Evolutionary conservation across 2,797 vertebrate genomes (phyloP), one percentile per base, ranked within the genome.

Genomic region (Peromyscus melanophrys): DNA sequence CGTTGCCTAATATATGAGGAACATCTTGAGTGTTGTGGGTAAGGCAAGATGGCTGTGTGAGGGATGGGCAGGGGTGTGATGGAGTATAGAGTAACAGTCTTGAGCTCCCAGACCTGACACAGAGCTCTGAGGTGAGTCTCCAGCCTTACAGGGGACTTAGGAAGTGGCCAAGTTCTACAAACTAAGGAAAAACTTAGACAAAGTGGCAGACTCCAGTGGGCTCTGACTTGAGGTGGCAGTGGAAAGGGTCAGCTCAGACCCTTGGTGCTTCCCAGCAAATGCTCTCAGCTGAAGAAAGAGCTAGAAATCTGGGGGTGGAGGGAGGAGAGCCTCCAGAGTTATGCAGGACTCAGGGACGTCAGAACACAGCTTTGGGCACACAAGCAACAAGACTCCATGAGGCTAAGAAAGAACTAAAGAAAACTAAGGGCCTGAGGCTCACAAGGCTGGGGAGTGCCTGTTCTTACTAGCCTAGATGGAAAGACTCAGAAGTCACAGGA

Each of bases 391-490:
- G 29, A 46, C 29, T 55, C 27, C 43, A 46, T 0, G 1, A 55
- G 63, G n/a, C 71, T 5, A 61, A 23, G n/a, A 19, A 57, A 40
- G 49, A 80, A 80, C 49, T n/a, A 29, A 21, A 49, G 61, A 23
- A 31, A 31, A 27, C 7, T 0, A 6, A 12, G 34, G 21, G 88
- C 1, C 63, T 11, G 19, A 9, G 46, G 43, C 25, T 21, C 17
- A 12, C 4, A 6, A 40, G 57, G 4, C 31, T 29, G 1, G 49
- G 37, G 1, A 29, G 0, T 0, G 27, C 40, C 19, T 9, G 2
- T 31, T 11, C n/a, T 37, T 25, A 6, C 0, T 1, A 17, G 90
- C 71, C 77, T 34, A 67, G 43, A 37, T 8, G 29, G 40, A 34
- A n/a, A 81, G 77, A 57, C 89, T 57, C 16, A 19, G 61, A 61